These are phyloP conservation scores for Romanogobio albipinnatus DNA, from an alignment of 2,113 vertebrate genomes.

Conservation along the genomic window DNA sequence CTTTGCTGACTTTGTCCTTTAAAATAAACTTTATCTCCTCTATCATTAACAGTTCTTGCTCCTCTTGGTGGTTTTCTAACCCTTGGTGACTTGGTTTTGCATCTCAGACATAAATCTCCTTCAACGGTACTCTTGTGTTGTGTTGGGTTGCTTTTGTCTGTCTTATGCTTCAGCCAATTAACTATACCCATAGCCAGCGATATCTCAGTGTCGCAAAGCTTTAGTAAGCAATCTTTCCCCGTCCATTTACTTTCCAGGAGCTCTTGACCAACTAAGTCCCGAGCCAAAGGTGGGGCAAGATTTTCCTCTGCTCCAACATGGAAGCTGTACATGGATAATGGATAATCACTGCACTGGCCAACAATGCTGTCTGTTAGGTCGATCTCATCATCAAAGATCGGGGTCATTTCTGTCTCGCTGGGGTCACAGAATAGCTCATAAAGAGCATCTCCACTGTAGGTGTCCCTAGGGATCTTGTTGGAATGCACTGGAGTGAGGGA, in stretches of 20 bases:
- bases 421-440: constrained; percentile 86
- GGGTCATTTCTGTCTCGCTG: constrained; percentile 69
- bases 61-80: constrained; percentile 34
- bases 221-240: constrained; percentile 85
- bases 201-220: constrained; percentile 86
- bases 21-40: not conserved
- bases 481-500: constrained; percentile 65
- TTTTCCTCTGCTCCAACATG: constrained; percentile 85
- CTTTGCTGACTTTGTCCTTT: constrained; percentile 12
- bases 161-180: constrained; percentile 80
- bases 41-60: not conserved
- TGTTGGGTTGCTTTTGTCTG: constrained; percentile 26
- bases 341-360: constrained; percentile 75
- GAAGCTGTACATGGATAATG: constrained; percentile 87
- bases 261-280: constrained; percentile 79
- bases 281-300: constrained; percentile 75
- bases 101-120: not conserved
- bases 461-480: constrained; percentile 78
- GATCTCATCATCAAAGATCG: constrained; percentile 75
- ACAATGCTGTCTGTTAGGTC: constrained; percentile 77
- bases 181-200: constrained; percentile 85
- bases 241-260: constrained; percentile 84
- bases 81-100: constrained; percentile 15
- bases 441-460: constrained; percentile 86
- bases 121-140: not conserved